Conservation (phyloP, 1,140 invertebrate species). For the Aethina tumida region DNA sequence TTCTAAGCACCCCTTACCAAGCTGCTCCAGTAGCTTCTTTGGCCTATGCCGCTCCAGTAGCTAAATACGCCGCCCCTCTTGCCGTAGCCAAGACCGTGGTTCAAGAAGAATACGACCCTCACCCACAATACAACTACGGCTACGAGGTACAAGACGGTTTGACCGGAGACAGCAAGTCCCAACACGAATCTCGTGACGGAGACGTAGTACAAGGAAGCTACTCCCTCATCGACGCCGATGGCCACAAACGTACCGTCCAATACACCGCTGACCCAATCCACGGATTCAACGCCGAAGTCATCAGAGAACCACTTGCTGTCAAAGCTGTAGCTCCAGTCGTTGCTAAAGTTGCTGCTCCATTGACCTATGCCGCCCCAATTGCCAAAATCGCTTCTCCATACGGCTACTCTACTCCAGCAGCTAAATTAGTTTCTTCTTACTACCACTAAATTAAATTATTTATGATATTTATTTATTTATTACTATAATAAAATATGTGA, state of each 20-base stretch:
- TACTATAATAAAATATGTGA: too few relatives aligned
- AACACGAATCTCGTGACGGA: slow-evolving; percentile 44
- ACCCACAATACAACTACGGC: slow-evolving; percentile 44
- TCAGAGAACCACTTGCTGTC: slow-evolving; percentile 30
- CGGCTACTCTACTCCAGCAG: too few relatives aligned
- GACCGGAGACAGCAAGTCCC: slow-evolving; percentile 46
- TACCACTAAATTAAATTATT: too few relatives aligned
- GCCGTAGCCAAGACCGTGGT: slow-evolving; percentile 22
- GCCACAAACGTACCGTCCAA: slow-evolving; percentile 52
- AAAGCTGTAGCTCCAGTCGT: slow-evolving; percentile 30
- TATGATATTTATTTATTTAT: too few relatives aligned
- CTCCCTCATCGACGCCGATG: slow-evolving; percentile 52
- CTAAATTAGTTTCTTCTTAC: slow-evolving; percentile 7
- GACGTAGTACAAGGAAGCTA: slow-evolving; percentile 54
- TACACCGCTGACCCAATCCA: slow-evolving; percentile 52
- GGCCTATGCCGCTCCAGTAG: slow-evolving; percentile 8
- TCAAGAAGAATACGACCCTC: slow-evolving; percentile 37
- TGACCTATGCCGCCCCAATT: slow-evolving; percentile 14
- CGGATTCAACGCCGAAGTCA: slow-evolving; percentile 51
- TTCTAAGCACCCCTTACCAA: slow-evolving; percentile 21
- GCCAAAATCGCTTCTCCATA: slow-evolving; percentile 6
- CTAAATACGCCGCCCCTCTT: slow-evolving; percentile 12
- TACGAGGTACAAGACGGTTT: slow-evolving; percentile 46
- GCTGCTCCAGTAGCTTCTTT: background rate
- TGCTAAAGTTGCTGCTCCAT: slow-evolving; percentile 13